Percentiles rank a stretch among this genome's conserved stretches.
Conservation (phyloP, 2,888 invertebrate genomes). For the Drosophila prolongata region DNA sequence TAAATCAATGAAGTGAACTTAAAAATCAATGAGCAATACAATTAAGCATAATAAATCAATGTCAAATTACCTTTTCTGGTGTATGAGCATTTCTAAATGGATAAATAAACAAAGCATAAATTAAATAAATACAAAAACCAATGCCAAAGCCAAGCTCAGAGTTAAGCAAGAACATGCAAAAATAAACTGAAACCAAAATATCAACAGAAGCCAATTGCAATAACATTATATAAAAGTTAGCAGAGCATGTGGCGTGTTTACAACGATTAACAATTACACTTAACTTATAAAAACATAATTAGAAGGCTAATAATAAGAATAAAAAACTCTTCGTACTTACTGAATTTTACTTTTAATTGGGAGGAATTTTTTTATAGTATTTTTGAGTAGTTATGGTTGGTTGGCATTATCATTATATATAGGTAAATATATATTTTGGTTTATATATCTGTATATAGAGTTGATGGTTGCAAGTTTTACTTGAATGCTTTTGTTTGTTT, state of each 20-base stretch:
- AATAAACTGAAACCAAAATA: not conserved
- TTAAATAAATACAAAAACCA: slow-evolving; percentile 16
- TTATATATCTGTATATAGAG: slow-evolving; percentile 34
- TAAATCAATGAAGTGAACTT: not conserved
- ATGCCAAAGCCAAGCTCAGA: slow-evolving; percentile 5
- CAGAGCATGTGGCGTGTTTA: slow-evolving; percentile 22
- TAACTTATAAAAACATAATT: slow-evolving; percentile 20
- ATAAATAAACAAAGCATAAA: slow-evolving; percentile 15
- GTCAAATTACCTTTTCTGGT: slow-evolving; percentile 31
- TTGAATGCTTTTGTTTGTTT: slow-evolving; percentile 52
- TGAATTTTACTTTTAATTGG: slow-evolving; percentile 62
- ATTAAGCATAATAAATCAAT: slow-evolving; percentile 2
- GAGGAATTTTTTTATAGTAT: slow-evolving; percentile 48
- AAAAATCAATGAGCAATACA: not conserved
- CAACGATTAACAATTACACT: slow-evolving; percentile 16
- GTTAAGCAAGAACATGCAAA: slow-evolving; percentile 2
- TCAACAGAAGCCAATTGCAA: not conserved
- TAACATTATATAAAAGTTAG: slow-evolving; percentile 11
- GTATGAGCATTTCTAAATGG: slow-evolving; percentile 26
- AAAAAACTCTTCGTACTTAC: slow-evolving; percentile 66
- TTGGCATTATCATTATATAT: slow-evolving; percentile 39
- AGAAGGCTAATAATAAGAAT: slow-evolving; percentile 36
- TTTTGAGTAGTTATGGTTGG: slow-evolving; percentile 38
- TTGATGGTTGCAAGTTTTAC: slow-evolving; percentile 30
- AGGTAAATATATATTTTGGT: slow-evolving; percentile 38